Evolutionary conservation across 2,888 invertebrate genomes (phyloP).

Genomic region (Encarsia formosa): DNA sequence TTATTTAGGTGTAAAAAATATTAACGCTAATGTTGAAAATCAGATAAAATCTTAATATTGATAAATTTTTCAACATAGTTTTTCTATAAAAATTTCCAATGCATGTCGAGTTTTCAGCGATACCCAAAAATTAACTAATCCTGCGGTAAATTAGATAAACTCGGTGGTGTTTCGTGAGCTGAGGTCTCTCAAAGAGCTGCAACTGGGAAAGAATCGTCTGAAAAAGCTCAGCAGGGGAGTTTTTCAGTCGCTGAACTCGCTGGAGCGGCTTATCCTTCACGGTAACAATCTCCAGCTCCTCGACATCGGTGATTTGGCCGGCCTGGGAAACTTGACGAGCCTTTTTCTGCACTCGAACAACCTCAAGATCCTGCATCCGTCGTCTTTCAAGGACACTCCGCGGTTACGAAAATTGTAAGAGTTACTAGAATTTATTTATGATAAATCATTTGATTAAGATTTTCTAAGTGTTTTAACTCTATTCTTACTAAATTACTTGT

Average conservation of each 20-base stretch:
- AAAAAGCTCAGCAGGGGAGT: slow-evolving; percentile 56
- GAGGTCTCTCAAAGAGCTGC: slow-evolving; percentile 58
- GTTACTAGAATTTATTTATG: too few relatives aligned
- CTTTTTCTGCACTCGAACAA: slow-evolving; percentile 70
- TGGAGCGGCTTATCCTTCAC: slow-evolving; percentile 67
- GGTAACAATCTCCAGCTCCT: slow-evolving; percentile 65
- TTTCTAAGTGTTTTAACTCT: too few relatives aligned
- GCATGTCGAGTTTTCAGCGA: too few relatives aligned
- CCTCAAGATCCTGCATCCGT: slow-evolving; percentile 61
- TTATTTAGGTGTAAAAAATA: too few relatives aligned
- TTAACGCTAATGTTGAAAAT: too few relatives aligned
- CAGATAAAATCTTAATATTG: too few relatives aligned
- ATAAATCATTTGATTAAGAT: too few relatives aligned
- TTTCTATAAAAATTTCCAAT: neutral
- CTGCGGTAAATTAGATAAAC: slow-evolving; percentile 35
- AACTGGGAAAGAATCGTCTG: slow-evolving; percentile 67
- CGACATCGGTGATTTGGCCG: slow-evolving; percentile 59
- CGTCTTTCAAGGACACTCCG: slow-evolving; percentile 61
- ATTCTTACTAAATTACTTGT: too few relatives aligned
- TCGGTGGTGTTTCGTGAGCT: slow-evolving; percentile 37
- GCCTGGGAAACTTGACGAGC: slow-evolving; percentile 62
- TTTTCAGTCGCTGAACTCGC: slow-evolving; percentile 56
- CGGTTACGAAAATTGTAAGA: slow-evolving; percentile 69
- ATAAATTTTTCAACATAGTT: neutral
- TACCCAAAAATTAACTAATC: too few relatives aligned